Percentiles rank a stretch among this genome's conserved stretches.
phyloP scores from a whole-genome alignment of 2,113 vertebrate species.

The Romanogobio albipinnatus region DNA sequence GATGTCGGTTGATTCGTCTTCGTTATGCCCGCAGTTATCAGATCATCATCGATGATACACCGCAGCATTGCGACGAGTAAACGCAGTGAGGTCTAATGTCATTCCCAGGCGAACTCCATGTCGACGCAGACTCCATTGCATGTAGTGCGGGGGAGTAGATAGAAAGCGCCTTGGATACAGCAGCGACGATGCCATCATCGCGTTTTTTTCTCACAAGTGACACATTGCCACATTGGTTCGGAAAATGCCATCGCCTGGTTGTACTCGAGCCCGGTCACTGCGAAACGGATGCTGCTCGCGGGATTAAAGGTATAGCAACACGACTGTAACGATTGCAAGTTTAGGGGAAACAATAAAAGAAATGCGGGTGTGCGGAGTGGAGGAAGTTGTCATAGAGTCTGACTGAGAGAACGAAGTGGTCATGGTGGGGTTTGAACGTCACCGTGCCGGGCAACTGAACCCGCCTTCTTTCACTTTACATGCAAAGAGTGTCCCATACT shows the following conservation, averaged over 20 bases:
- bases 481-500: constrained; percentile 12
- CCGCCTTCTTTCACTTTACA: constrained; percentile 4
- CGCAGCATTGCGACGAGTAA: constrained; percentile 8
- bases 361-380: background rate
- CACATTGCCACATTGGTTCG: constrained; percentile 23
- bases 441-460: background rate
- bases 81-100: background rate
- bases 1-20: constrained; percentile 41
- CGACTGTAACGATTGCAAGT: background rate
- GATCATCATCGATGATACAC: constrained; percentile 16
- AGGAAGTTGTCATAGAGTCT: constrained; percentile 50
- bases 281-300: background rate
- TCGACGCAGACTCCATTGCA: constrained; percentile 35
- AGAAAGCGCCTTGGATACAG: constrained; percentile 3
- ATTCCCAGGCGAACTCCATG: constrained; percentile 11
- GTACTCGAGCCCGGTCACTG: background rate
- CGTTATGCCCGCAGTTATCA: background rate
- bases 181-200: constrained; percentile 35
- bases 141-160: background rate
- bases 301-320: background rate
- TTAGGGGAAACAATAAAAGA: background rate
- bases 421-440: constrained; percentile 25
- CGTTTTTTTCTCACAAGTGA: constrained; percentile 45
- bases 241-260: constrained; percentile 23
- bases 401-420: constrained; percentile 26